A percentile compares a stretch with the other conserved stretches of the same genome.
phyloP scores from a whole-genome alignment of 2,113 vertebrate genomes.

The Gobiocypris rarus region DNA sequence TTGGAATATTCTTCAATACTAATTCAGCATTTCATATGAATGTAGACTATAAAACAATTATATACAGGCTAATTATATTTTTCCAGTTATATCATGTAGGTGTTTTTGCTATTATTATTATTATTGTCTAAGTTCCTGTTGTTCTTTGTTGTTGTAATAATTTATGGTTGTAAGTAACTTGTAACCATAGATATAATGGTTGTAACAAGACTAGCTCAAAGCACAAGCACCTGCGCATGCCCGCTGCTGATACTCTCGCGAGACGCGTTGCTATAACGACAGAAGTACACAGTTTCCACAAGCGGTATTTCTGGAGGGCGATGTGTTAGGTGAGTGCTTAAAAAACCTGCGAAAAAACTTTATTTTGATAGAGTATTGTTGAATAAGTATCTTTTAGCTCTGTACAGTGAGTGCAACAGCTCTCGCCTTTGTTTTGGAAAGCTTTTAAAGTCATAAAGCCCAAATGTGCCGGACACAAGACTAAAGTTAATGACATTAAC shows the following conservation, averaged over 20 bases:
- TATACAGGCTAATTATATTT: too few relatives aligned
- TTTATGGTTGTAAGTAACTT: too few relatives aligned
- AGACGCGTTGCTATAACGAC: slow-evolving; percentile 50
- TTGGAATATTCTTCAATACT: background rate
- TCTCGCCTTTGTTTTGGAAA: background rate
- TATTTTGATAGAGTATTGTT: background rate
- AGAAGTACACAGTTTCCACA: slow-evolving; percentile 14
- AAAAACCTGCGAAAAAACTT: background rate
- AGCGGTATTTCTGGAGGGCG: background rate
- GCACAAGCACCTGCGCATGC: background rate
- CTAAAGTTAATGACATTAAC: background rate
- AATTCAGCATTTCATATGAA: background rate
- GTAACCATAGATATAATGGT: too few relatives aligned
- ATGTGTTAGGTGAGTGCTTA: background rate
- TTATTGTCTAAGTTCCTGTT: background rate
- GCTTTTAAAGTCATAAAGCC: background rate
- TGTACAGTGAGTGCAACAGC: background rate
- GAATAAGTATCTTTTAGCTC: background rate
- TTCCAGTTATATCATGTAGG: too few relatives aligned
- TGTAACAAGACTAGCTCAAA: too few relatives aligned
- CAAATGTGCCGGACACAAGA: background rate
- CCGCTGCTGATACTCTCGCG: slow-evolving; percentile 24
- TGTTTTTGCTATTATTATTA: background rate
- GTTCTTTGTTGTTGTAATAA: background rate
- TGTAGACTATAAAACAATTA: background rate